A percentile compares a stretch with the other conserved stretches of the same genome.
These are phyloP conservation scores for Chaetophractus vellerosus DNA, from an alignment of 2,797 vertebrate genomes.

Conservation along the genomic window DNA sequence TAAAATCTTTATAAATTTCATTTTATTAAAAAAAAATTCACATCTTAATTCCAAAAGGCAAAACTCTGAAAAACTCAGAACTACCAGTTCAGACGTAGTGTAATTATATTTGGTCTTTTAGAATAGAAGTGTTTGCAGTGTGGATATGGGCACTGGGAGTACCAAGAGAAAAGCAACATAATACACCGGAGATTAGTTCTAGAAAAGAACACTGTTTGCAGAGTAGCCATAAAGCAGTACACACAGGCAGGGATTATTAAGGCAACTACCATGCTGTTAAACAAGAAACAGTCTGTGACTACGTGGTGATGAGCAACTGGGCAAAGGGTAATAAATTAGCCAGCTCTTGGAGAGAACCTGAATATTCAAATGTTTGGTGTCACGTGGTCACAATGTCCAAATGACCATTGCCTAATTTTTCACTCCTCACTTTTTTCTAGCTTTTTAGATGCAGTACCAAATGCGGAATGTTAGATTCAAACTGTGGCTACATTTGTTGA, in stretches of 20 bases:
- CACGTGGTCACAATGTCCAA: neutral
- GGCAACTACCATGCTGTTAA: neutral
- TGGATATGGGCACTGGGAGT: neutral
- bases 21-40: conserved; percentile 26
- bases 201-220: conserved; percentile 34
- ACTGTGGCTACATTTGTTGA: neutral
- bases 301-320: neutral
- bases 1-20: neutral
- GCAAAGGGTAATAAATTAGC: neutral
- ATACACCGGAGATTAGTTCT: neutral
- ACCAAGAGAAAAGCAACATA: conserved; percentile 33
- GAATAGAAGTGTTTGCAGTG: conserved; percentile 14
- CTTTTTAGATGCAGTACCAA: neutral
- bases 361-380: conserved; percentile 24
- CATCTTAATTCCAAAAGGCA: conserved; percentile 38
- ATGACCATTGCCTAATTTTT: conserved; percentile 19
- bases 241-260: conserved; percentile 39
- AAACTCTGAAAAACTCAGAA: conserved; percentile 22
- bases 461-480: conserved; percentile 29
- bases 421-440: neutral
- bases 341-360: neutral
- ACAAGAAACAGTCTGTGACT: neutral
- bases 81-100: neutral
- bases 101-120: conserved; percentile 60
- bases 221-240: neutral